Evolutionary conservation across 2,888 invertebrate genomes (phyloP).

Genomic region (Argynnis bischoffii): DNA sequence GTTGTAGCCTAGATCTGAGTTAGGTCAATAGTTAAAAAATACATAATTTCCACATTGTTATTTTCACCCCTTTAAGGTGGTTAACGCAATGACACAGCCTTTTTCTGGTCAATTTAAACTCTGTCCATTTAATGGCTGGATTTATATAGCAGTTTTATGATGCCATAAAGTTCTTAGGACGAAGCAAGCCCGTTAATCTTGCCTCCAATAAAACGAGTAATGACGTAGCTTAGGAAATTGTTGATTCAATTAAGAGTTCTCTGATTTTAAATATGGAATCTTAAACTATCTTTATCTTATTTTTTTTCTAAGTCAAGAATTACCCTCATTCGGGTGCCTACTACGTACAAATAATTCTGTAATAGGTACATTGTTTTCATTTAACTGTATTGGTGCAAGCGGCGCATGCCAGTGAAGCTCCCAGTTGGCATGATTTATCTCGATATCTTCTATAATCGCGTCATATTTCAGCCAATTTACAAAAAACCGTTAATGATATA

Average conservation of each 20-base stretch:
- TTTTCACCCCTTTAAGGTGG: conserved; percentile 14
- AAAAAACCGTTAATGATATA: too few species aligned
- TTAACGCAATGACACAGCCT: conserved; percentile 48
- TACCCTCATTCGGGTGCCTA: too few species aligned
- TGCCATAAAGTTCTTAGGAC: conserved; percentile 71
- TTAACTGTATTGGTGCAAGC: too few species aligned
- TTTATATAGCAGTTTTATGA: conserved; percentile 74
- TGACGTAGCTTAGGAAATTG: conserved; percentile 36
- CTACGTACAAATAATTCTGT: too few species aligned
- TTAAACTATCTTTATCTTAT: background rate
- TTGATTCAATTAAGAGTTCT: conserved; percentile 36
- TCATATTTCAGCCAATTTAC: too few species aligned
- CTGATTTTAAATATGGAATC: conserved; percentile 12
- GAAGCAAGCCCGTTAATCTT: conserved; percentile 71
- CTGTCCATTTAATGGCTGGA: conserved; percentile 63
- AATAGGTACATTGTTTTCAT: too few species aligned
- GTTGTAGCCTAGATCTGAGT: too few species aligned
- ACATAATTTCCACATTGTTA: background rate
- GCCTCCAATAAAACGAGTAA: conserved; percentile 60
- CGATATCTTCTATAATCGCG: too few species aligned
- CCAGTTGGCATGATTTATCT: too few species aligned
- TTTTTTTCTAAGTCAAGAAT: too few species aligned
- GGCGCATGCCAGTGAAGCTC: too few species aligned
- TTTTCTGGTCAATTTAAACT: conserved; percentile 77
- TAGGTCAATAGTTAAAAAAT: too few species aligned